Evolutionary conservation across 1,140 invertebrate species (phyloP).

Genomic region (Capitella teleta): DNA sequence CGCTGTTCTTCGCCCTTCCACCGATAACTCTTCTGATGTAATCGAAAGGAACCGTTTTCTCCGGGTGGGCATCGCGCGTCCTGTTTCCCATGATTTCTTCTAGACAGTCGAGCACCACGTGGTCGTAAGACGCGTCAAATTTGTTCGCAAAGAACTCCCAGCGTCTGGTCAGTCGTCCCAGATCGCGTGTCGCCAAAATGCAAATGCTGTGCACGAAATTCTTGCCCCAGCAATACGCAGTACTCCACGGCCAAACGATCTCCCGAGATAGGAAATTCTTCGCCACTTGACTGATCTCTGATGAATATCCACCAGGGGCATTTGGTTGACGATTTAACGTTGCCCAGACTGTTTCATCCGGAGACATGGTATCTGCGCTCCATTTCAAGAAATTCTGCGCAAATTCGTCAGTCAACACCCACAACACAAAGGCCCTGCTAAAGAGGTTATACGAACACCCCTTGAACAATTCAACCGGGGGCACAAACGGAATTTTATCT

Average conservation of each 20-base stretch:
- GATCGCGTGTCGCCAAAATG: conserved; percentile 21
- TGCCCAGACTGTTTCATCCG: conserved; percentile 30
- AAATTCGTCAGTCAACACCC: conserved; percentile 12
- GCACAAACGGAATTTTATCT: conserved; percentile 3
- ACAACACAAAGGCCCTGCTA: conserved; percentile 22
- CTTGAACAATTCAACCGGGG: conserved; percentile 18
- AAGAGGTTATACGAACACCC: conserved; percentile 26
- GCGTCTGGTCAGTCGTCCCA: conserved; percentile 16
- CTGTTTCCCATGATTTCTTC: conserved; percentile 13
- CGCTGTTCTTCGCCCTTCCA: too few relatives aligned
- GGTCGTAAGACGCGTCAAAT: conserved; percentile 24
- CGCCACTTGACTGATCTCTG: background rate
- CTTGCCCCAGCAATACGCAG: background rate
- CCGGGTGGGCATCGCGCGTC: background rate
- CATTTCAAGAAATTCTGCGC: conserved; percentile 21
- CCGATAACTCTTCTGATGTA: too few relatives aligned
- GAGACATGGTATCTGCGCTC: conserved; percentile 17
- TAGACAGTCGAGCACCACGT: conserved; percentile 24
- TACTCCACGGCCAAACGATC: background rate
- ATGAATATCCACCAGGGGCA: conserved; percentile 5
- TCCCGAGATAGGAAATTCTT: conserved; percentile 6
- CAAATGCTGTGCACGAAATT: conserved; percentile 16
- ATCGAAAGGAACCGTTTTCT: too few relatives aligned
- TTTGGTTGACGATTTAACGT: conserved; percentile 9
- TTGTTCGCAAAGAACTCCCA: conserved; percentile 35